A percentile compares a stretch with the other conserved stretches of the same genome.
These are phyloP conservation scores for Scophthalmus maximus DNA, from an alignment of 2,113 vertebrate genomes.

Conservation along the genomic window DNA sequence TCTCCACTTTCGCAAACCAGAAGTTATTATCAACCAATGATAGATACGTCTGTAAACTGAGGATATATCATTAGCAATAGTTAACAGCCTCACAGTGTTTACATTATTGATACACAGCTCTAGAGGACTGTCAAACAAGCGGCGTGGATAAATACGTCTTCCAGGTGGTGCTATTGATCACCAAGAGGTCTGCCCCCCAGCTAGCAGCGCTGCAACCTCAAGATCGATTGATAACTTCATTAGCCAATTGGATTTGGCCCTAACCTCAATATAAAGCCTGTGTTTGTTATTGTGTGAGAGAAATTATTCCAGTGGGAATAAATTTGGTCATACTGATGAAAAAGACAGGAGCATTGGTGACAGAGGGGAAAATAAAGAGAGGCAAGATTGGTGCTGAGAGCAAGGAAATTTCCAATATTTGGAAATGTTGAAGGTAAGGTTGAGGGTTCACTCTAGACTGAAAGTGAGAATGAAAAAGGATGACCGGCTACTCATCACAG, in stretches of 20 bases:
- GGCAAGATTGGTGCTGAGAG: constrained; percentile 31
- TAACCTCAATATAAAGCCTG: constrained; percentile 60
- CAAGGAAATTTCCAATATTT: constrained; percentile 37
- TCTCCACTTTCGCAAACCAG: constrained; percentile 59
- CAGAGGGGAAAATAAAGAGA: constrained; percentile 62
- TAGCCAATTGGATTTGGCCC: constrained; percentile 67
- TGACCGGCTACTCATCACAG: constrained; percentile 36
- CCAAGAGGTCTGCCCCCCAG: constrained; percentile 40
- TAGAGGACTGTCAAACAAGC: constrained; percentile 77
- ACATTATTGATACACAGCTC: constrained; percentile 70
- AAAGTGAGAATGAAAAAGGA: constrained; percentile 41
- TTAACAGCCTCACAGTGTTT: constrained; percentile 73
- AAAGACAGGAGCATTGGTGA: constrained; percentile 45
- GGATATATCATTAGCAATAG: constrained; percentile 76
- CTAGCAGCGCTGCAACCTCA: constrained; percentile 33
- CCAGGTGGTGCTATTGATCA: constrained; percentile 77
- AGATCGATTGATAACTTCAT: constrained; percentile 78
- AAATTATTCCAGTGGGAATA: constrained; percentile 72
- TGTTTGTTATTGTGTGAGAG: constrained; percentile 81
- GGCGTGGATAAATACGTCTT: constrained; percentile 72
- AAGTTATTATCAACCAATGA: constrained; percentile 72
- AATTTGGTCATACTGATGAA: constrained; percentile 58
- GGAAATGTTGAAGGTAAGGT: constrained; percentile 14
- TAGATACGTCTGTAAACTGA: constrained; percentile 73
- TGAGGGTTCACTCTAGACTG: constrained; percentile 22